These are phyloP conservation scores for Drosophila simulans DNA, from an alignment of 1,140 invertebrate genomes.

Conservation along the genomic window DNA sequence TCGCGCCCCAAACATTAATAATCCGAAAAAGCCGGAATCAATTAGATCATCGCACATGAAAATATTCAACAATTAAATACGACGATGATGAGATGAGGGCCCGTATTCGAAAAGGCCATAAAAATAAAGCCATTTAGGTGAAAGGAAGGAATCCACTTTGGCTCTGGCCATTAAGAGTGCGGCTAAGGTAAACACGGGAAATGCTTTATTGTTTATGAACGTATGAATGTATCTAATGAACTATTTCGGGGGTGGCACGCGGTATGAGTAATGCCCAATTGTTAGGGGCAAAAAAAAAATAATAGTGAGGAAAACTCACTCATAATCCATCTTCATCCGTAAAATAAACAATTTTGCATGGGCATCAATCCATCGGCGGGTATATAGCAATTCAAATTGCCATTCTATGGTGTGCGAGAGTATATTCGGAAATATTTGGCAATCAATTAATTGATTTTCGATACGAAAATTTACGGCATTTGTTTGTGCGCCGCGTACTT, in stretches of 20 bases:
- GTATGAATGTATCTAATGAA: constrained; percentile 52
- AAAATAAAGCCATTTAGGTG: constrained; percentile 49
- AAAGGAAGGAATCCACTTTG: constrained; percentile 38
- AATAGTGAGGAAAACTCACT: constrained; percentile 48
- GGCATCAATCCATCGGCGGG: constrained; percentile 72
- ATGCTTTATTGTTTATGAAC: constrained; percentile 75
- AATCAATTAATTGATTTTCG: constrained; percentile 80
- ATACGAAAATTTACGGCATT: constrained; percentile 49
- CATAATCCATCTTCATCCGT: constrained; percentile 81
- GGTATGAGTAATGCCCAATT: constrained; percentile 71
- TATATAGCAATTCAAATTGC: constrained; percentile 49
- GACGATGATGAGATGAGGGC: constrained; percentile 37
- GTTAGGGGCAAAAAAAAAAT: constrained; percentile 20
- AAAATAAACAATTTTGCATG: constrained; percentile 74
- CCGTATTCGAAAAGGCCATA: constrained; percentile 41
- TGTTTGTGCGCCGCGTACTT: constrained; percentile 42
- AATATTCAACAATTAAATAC: constrained; percentile 71
- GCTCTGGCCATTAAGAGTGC: constrained; percentile 65
- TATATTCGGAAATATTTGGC: constrained; percentile 63
- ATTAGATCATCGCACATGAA: constrained; percentile 54
- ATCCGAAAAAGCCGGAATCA: constrained; percentile 33
- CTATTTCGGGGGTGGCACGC: constrained; percentile 14
- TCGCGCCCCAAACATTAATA: constrained; percentile 33
- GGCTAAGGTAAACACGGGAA: constrained; percentile 75
- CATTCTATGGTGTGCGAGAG: background rate